phyloP scores from a whole-genome alignment of 1,140 invertebrate species.

The Diabrotica undecimpunctata region DNA sequence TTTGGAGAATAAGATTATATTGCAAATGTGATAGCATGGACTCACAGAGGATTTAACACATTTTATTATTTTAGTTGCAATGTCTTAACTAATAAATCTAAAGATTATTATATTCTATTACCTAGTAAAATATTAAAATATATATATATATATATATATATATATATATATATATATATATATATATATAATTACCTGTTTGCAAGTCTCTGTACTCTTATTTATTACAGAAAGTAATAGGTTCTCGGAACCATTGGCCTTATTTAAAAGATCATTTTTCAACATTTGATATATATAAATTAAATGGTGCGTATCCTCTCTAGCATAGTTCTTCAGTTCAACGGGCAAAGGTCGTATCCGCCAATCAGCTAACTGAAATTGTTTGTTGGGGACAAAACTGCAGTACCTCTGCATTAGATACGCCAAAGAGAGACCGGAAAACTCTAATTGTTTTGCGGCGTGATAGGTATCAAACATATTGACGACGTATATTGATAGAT shows the following conservation, averaged over 20 bases:
- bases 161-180: no score
- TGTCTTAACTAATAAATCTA: no score
- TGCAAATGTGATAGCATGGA: no score
- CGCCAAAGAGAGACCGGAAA: slow-evolving; percentile 71
- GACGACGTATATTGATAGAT: slow-evolving; percentile 92
- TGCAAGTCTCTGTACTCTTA: slow-evolving; percentile 70
- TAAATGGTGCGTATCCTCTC: slow-evolving; percentile 94
- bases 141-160: no score
- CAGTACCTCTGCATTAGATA: slow-evolving; percentile 80
- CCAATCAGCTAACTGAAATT: slow-evolving; percentile 95
- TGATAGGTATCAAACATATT: slow-evolving; percentile 97
- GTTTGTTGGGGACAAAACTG: slow-evolving; percentile 77
- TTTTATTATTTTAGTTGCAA: no score
- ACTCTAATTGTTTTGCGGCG: slow-evolving; percentile 74
- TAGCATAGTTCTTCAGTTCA: slow-evolving; percentile 83
- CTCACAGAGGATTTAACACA: no score
- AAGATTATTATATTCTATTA: no score
- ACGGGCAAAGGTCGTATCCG: slow-evolving; percentile 85
- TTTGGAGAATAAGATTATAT: no score
- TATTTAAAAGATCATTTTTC: slow-evolving; percentile 71
- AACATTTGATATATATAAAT: slow-evolving; percentile 87
- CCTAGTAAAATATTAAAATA: not conserved
- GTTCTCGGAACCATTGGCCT: slow-evolving; percentile 66
- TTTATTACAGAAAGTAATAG: slow-evolving; percentile 68
- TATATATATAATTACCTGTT: no score